Conservation (phyloP, 1,140 invertebrate species). For the Polyergus mexicanus region DNA sequence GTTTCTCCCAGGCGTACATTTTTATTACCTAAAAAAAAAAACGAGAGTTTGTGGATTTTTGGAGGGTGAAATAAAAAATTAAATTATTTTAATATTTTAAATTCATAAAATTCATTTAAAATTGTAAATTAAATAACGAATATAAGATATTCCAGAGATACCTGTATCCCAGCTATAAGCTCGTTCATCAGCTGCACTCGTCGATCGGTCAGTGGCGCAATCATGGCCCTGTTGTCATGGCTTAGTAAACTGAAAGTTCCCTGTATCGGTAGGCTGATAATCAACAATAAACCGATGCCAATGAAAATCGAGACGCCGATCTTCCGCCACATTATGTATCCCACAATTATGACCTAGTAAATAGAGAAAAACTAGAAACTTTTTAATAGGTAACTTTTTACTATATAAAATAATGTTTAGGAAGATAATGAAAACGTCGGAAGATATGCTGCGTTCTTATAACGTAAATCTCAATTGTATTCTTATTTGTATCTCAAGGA, state of each 20-base stretch:
- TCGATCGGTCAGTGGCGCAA: slow-evolving; percentile 90
- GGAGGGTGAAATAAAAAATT: too few relatives aligned
- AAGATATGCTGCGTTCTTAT: background rate
- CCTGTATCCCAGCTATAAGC: slow-evolving; percentile 90
- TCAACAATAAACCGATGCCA: slow-evolving; percentile 89
- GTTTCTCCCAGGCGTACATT: slow-evolving; percentile 93
- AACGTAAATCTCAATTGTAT: background rate
- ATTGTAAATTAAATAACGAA: background rate
- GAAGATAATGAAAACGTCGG: background rate
- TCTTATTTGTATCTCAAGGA: background rate
- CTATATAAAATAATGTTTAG: background rate
- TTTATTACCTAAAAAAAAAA: slow-evolving; percentile 88
- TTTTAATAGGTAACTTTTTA: background rate
- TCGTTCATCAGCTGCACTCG: slow-evolving; percentile 94
- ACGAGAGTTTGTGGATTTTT: too few relatives aligned
- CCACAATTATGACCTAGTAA: slow-evolving; percentile 83
- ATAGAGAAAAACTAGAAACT: background rate
- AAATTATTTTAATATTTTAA: too few relatives aligned
- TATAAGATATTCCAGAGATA: slow-evolving; percentile 74
- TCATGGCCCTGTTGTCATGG: slow-evolving; percentile 86
- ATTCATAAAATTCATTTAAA: background rate
- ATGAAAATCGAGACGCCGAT: slow-evolving; percentile 91
- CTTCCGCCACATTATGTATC: slow-evolving; percentile 90
- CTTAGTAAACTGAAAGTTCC: slow-evolving; percentile 88
- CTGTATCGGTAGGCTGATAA: slow-evolving; percentile 90